A percentile compares a stretch with the other conserved stretches of the same genome.
Conservation (phyloP, 2,113 vertebrate species). For the Tychaedon coryphoeus region DNA sequence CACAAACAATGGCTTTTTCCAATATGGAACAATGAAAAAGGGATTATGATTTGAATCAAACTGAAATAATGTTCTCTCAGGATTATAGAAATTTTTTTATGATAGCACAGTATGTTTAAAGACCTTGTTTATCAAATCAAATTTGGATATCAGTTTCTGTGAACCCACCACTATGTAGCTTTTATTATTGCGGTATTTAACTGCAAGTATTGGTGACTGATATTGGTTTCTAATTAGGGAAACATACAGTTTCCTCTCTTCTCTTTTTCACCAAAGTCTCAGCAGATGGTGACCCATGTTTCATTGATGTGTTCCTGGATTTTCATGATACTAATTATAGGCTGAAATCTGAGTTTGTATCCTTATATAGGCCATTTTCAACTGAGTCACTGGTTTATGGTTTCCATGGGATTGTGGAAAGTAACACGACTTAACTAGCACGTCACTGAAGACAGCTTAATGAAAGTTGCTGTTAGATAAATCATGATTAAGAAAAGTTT, state of each 20-base stretch:
- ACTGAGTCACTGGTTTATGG: background rate
- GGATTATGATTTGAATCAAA: background rate
- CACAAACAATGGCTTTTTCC: background rate
- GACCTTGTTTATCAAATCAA: background rate
- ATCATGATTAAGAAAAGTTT: background rate
- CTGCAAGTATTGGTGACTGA: background rate
- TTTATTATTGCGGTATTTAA: background rate
- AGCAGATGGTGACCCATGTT: conserved; percentile 36
- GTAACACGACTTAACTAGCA: background rate
- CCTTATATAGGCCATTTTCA: background rate
- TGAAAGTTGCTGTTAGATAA: background rate
- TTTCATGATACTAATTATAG: conserved; percentile 27
- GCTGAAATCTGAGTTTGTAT: background rate
- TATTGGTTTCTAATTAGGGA: conserved; percentile 1
- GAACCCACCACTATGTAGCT: background rate
- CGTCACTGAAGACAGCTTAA: background rate
- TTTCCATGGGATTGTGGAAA: conserved; percentile 22
- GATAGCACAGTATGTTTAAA: background rate
- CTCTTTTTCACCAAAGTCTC: background rate
- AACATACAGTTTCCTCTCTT: background rate
- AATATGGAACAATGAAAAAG: background rate
- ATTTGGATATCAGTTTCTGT: background rate
- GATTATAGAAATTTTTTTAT: background rate
- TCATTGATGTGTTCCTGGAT: background rate
- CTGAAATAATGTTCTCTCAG: background rate